phyloP scores from a whole-genome alignment of 2,113 vertebrate genomes.

The Hemichromis elongatus region DNA sequence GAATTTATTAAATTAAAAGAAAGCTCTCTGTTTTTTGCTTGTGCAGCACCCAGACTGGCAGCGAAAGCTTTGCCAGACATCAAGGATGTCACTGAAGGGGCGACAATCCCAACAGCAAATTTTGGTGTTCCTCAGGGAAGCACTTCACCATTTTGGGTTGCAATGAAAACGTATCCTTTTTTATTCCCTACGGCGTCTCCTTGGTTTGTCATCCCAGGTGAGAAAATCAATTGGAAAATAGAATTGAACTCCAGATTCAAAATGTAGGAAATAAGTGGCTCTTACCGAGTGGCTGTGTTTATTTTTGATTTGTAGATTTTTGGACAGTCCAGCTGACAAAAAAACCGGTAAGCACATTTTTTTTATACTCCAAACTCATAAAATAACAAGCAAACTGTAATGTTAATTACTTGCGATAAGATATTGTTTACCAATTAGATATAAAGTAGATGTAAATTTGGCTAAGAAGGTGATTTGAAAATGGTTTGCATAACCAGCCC shows the following conservation, averaged over 20 bases:
- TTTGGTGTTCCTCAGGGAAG: not conserved
- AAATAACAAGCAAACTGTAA: not conserved
- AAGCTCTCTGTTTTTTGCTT: accelerated
- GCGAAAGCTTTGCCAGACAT: not conserved
- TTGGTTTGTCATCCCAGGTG: conserved; percentile 55
- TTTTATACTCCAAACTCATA: not conserved
- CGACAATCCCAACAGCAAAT: accelerated
- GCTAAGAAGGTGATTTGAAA: not conserved
- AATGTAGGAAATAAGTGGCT: not conserved
- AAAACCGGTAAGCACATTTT: not conserved
- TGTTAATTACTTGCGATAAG: not conserved
- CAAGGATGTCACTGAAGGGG: accelerated
- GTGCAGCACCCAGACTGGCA: not conserved
- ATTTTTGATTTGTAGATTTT: not conserved
- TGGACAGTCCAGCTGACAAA: not conserved
- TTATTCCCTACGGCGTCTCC: conserved; percentile 22
- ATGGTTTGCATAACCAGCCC: not conserved
- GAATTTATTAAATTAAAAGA: not conserved
- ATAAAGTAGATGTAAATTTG: not conserved
- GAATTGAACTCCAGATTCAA: not conserved
- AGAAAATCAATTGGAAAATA: not conserved
- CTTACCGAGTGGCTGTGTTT: not conserved
- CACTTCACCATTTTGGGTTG: conserved; percentile 13
- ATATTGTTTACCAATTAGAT: not conserved
- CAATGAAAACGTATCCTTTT: not conserved